Evolutionary conservation across 2,113 vertebrate species (phyloP), one percentile per base, ranked within the genome.

Genomic region (Cacatua alba): DNA sequence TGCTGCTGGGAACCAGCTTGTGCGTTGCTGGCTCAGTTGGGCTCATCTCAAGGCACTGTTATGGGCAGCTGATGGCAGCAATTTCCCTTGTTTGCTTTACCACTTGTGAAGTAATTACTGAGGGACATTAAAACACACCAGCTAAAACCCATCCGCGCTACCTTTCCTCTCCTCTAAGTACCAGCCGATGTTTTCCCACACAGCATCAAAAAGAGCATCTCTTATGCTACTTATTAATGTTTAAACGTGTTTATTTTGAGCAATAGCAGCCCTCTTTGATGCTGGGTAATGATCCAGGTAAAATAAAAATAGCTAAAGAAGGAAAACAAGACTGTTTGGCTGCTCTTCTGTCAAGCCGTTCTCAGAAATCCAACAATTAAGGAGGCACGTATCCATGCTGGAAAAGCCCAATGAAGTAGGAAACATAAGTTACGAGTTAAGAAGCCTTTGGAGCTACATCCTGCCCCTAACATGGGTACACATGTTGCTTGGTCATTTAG

Each of bases 231-330:
- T 94, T 95, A 92, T 95, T 91, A 94, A 95, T 85, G 81, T 96
- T 96, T 95, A 92, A 97, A 72, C 44, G 48, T 63, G 81, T 89
- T 97, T 92, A 95, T 92, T 94, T 89, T 74, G 79, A 95, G 90
- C 2, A 3, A 57, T 21, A 87, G 74, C 65, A 52, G 41, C 2
- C 3, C 43, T 89, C 91, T 96, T 91, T 94, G 92, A 82, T 77
- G 57, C 57, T 59, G 89, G 53, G 74, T 72, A 91, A 92, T 26
- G 67, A 96, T 57, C 37, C 83, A 92, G 96, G 92, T 95, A 87
- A 87, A 82, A 84, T 87, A 94, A 96, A 97, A 95, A 96, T 67
- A 96, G 86, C 91, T 89, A 82, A 79, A 70, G 91, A 86, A 85
- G 63, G 41, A 85, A 94, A 80, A 78, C 91, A 87, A 85, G 83